A percentile compares a stretch with the other conserved stretches of the same genome.
Evolutionary conservation across 2,113 vertebrate genomes (phyloP).

Genomic region (Mystacornis crossleyi): DNA sequence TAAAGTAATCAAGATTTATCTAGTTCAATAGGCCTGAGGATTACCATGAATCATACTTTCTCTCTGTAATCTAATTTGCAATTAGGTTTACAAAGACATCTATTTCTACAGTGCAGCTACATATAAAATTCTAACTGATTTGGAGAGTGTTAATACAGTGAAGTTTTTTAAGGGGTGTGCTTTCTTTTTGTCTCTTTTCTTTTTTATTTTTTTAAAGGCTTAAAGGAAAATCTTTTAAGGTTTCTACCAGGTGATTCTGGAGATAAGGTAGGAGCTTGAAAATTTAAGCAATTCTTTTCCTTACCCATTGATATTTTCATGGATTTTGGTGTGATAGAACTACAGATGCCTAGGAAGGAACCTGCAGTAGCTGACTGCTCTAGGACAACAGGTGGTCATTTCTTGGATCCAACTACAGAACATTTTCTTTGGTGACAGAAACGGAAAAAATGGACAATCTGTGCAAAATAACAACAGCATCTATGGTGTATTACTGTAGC

Average conservation of each 20-base stretch:
- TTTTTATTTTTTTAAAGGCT: not conserved
- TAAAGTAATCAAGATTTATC: not conserved
- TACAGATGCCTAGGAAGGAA: not conserved
- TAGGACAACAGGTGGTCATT: not conserved
- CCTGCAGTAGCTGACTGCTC: accelerated
- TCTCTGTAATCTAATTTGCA: not conserved
- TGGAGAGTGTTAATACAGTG: not conserved
- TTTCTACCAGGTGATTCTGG: not conserved
- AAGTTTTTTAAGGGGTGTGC: accelerated
- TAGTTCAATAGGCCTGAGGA: not conserved
- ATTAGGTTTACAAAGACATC: not conserved
- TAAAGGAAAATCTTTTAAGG: not conserved
- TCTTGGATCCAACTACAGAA: not conserved
- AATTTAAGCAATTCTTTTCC: not conserved
- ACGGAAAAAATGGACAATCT: not conserved
- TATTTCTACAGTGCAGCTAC: not conserved
- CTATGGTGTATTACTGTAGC: not conserved
- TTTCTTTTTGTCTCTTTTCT: not conserved
- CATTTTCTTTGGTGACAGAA: not conserved
- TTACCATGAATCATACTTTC: constrained; percentile 6
- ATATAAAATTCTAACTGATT: not conserved
- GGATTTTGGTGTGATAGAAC: not conserved
- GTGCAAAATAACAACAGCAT: not conserved
- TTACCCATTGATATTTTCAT: not conserved
- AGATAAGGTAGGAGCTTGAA: not conserved